Percentiles rank a stretch among this genome's conserved stretches.
phyloP scores from a whole-genome alignment of 2,113 vertebrate species.

The Sclerurus mexicanus region DNA sequence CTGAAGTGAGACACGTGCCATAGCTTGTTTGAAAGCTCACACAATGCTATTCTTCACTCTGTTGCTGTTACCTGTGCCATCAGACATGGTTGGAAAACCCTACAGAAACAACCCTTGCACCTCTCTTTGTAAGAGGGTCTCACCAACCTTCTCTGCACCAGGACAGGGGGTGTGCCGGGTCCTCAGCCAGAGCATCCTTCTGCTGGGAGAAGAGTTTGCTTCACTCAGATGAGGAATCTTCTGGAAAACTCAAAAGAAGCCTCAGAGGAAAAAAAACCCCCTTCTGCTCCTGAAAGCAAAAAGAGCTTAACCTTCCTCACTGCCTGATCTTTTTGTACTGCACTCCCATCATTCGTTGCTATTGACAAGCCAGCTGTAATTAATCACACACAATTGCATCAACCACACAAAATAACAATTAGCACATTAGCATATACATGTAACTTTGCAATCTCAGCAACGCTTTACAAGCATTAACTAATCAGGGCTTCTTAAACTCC shows the following conservation, averaged over 20 bases:
- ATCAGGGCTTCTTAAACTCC: background rate
- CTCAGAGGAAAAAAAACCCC: background rate
- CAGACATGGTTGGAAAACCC: background rate
- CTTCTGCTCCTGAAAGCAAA: background rate
- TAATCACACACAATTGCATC: background rate
- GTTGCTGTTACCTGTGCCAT: background rate
- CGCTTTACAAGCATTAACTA: background rate
- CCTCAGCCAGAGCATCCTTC: rapidly evolving
- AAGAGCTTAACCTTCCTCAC: background rate
- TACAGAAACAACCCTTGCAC: background rate
- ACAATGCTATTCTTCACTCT: background rate
- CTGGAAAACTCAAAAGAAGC: background rate
- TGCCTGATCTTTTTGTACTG: background rate
- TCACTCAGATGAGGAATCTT: background rate
- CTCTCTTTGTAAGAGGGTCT: background rate
- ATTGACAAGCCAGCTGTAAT: background rate
- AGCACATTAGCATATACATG: background rate
- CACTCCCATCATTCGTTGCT: background rate
- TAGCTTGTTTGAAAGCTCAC: rapidly evolving
- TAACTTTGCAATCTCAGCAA: background rate
- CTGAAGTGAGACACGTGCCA: rapidly evolving
- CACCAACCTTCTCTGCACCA: background rate
- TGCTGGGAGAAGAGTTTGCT: rapidly evolving
- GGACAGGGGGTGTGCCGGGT: rapidly evolving
- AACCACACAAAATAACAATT: background rate